Base-by-base conservation (phyloP, 2,797 vertebrate species). In the Molothrus aeneus region DNA sequence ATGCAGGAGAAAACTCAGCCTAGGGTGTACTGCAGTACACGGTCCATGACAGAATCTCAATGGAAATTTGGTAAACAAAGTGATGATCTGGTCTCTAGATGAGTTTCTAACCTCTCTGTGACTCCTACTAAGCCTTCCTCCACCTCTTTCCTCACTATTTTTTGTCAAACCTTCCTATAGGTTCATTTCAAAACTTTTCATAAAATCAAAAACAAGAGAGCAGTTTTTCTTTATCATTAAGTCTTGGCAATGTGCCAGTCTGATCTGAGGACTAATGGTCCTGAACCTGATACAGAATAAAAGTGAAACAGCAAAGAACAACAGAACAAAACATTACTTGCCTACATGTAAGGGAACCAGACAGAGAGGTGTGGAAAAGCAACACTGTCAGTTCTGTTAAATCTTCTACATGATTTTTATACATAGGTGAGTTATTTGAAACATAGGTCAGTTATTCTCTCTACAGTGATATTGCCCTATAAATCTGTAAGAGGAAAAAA, bases 21-120 rank as follows among this genome's bases (percentile, higher is more conserved):
- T 18, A 60, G 13, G 16, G 17, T 2, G 1, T 15, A n/a, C 18
- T n/a, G 45, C 2, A 2, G 31, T 21, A 51, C 4, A 0, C 19
- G 16, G 10, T 29, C 17, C 43, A 21, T 10, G 31, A 65, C 28
- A 63, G 45, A 34, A 47, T 34, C 28, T 69, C 68, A 32, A 5
- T 7, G 32, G 20, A 38, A 79, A 65, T 59, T 26, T 19, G 70
- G 22, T 18, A 12, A 73, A 59, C 22, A 59, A 71, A 80, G 25
- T 10, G 28, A 90, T n/a, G 3, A 86, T 43, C 5, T 43, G 36
- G 31, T 34, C 28, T 69, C 51, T 53, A 47, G 25, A 36, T 61
- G 12, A 81, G 26, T 54, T 64, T 84, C 51, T 68, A 51, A 40
- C 34, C 5, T 84, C 50, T 45, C 40, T 8, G 0, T 42, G n/a